Evolutionary conservation across 2,888 invertebrate genomes (phyloP), one percentile per base, ranked within the genome.

Genomic region (Ptychoptera albimana): DNA sequence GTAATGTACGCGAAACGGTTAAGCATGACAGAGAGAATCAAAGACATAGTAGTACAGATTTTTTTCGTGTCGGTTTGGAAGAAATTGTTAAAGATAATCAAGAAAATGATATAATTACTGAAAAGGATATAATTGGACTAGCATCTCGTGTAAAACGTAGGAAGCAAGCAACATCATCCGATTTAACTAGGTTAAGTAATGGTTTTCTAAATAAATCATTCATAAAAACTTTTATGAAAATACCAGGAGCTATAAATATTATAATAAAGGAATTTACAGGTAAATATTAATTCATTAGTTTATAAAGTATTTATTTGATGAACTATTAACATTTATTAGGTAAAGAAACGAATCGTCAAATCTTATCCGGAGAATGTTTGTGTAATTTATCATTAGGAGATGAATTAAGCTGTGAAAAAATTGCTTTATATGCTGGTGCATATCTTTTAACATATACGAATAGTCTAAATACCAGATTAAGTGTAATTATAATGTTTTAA

Each of bases 341-440:
- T 1, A 45, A 53, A 0, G 50, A 61, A 34, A 48, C 56, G 1
- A 52, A 55, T 14, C 54, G 56, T 1, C 60, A 60, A 45, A 50
- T 60, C 1, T 51, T 54, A 37, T 59, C 65, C 0, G 53, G 54
- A 5, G 64, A 65, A 48, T 59, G 59, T 10, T 42, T 65, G 2
- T 65, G 66, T 43, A 65, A 65, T 49, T 49, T 63, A 4, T 60
- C 63, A 2, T 45, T 65, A 2, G 65, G 65, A 0, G 57, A 59
- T 39, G 48, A 50, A 1, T 53, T 56, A 6, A 53, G 59, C 5
- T 60, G 61, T 45, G 60, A 62, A 8, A 64, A 62, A 50, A 56
- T 65, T 2, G 53, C 59, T 2, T 44, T 48, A 1, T 31, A 55
- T 41, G 60, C 59, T 1, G 65, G 64, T 1, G 57, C 58, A 42